Conservation (phyloP, 2,888 invertebrate genomes). For the Trichogramma evanescens region DNA sequence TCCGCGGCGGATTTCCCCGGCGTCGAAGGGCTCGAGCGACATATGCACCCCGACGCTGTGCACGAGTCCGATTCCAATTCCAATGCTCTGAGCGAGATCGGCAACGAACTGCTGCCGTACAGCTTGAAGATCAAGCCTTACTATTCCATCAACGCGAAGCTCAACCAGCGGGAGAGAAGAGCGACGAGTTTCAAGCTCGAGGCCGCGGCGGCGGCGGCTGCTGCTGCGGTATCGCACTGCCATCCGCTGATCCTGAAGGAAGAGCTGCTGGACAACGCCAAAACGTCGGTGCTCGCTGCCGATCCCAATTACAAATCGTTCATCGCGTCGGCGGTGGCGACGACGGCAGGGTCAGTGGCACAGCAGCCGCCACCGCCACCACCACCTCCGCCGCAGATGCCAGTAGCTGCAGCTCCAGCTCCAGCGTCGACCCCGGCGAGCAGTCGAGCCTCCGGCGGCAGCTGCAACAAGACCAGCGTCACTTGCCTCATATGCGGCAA, state of each 20-base stretch:
- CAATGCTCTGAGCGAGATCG: constrained; percentile 33
- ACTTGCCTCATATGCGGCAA: constrained; percentile 81
- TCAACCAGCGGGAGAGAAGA: constrained; percentile 40
- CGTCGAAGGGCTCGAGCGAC: constrained; percentile 20
- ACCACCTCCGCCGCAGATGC: too few species aligned
- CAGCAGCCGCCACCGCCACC: too few species aligned
- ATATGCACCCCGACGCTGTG: constrained; percentile 4
- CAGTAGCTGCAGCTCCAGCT: too few species aligned
- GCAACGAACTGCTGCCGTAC: constrained; percentile 31
- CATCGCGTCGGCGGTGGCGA: constrained; percentile 21
- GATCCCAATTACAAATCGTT: constrained; percentile 37
- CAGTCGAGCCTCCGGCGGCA: constrained; percentile 31
- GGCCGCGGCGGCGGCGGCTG: too few species aligned
- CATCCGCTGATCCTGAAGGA: constrained; percentile 19
- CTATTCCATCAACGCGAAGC: constrained; percentile 44
- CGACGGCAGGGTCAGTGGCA: too few species aligned
- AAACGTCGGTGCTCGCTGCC: constrained; percentile 32
- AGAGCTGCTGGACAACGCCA: constrained; percentile 35
- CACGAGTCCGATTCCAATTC: constrained; percentile 37
- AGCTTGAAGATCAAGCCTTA: constrained; percentile 46
- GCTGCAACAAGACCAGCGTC: constrained; percentile 49
- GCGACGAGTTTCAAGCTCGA: constrained; percentile 24
- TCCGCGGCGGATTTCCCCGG: constrained; percentile 18
- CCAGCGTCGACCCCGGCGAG: constrained; percentile 23
- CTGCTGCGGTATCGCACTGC: constrained; percentile 6